These are phyloP conservation scores for Spodoptera litura DNA, from an alignment of 1,140 invertebrate species.

Conservation along the genomic window DNA sequence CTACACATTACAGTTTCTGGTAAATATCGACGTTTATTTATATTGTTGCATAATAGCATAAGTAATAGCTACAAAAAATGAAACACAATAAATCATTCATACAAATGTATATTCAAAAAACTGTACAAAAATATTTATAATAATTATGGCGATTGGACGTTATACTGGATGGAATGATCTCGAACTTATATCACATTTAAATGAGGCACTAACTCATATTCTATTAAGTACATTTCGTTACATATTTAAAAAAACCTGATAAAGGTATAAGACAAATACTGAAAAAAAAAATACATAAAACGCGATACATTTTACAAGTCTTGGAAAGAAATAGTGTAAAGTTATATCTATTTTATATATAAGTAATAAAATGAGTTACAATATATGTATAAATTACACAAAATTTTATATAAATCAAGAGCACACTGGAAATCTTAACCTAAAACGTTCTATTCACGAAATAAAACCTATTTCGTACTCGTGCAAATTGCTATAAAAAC, in stretches of 20 bases:
- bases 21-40: too few relatives aligned
- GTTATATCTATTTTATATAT: too few relatives aligned
- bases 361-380: too few relatives aligned
- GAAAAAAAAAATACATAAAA: neutral
- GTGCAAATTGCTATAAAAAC: too few relatives aligned
- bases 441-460: neutral
- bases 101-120: constrained; percentile 62
- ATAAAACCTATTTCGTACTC: neutral
- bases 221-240: constrained; percentile 56
- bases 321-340: neutral
- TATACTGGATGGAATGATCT: constrained; percentile 69
- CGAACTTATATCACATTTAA: constrained; percentile 43
- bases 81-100: constrained; percentile 49
- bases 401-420: neutral
- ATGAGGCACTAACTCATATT: constrained; percentile 9
- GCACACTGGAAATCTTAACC: neutral
- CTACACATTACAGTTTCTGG: too few relatives aligned
- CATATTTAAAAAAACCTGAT: constrained; percentile 45
- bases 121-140: constrained; percentile 72
- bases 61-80: neutral
- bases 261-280: neutral
- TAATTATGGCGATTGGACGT: constrained; percentile 71
- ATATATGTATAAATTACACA: neutral
- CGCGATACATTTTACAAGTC: neutral
- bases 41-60: neutral